Conservation (phyloP, 1,140 invertebrate genomes). For the Macrocentrus cingulum region DNA sequence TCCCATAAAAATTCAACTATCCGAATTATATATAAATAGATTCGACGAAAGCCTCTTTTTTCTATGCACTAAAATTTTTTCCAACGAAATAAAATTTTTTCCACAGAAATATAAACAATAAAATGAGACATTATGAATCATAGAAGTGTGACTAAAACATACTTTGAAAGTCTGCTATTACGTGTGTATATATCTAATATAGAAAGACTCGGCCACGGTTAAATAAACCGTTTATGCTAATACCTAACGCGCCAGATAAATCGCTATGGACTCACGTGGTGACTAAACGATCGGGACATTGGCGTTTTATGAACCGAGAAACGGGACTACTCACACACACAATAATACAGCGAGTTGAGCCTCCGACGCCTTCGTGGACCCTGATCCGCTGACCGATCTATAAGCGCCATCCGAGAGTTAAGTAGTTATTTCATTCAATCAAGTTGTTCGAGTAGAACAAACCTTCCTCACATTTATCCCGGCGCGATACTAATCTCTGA, state of each 20-base stretch:
- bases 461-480: not conserved
- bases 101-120: too few species aligned
- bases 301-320: conserved; percentile 11
- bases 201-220: conserved; percentile 19
- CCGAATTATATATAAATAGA: too few species aligned
- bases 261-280: not conserved
- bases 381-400: not conserved
- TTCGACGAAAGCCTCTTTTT: too few species aligned
- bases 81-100: too few species aligned
- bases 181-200: too few species aligned
- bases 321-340: not conserved
- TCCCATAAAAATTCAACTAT: too few species aligned
- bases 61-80: too few species aligned
- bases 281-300: conserved; percentile 19
- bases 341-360: too few species aligned
- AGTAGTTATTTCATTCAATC: conserved; percentile 13
- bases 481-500: not conserved
- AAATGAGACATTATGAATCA: too few species aligned
- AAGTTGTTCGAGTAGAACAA: not conserved
- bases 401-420: not conserved
- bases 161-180: too few species aligned
- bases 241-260: conserved; percentile 15
- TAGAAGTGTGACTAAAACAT: too few species aligned
- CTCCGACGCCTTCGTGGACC: not conserved
- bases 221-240: conserved; percentile 44